Conservation (phyloP, 2,113 vertebrate species). For the Solea solea region DNA sequence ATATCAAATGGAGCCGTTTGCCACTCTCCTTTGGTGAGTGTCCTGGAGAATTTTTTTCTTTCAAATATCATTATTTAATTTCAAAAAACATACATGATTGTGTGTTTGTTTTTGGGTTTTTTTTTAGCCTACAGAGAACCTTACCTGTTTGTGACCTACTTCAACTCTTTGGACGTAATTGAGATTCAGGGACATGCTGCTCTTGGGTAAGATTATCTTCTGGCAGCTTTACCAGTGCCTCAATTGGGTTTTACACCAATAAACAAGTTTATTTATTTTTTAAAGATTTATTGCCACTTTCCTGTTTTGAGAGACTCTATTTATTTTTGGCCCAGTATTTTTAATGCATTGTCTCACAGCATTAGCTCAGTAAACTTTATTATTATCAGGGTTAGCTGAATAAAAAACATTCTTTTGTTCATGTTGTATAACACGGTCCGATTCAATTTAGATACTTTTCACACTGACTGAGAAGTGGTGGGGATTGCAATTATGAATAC, state of each 20-base stretch:
- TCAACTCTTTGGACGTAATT: slow-evolving; percentile 98
- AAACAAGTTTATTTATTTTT: too few species aligned
- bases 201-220: slow-evolving; percentile 85
- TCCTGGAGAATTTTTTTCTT: neutral
- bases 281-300: too few species aligned
- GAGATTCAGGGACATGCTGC: slow-evolving; percentile 95
- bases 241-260: neutral
- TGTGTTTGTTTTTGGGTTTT: slow-evolving; percentile 19
- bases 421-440: too few species aligned
- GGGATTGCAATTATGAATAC: too few species aligned
- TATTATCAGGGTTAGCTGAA: too few species aligned
- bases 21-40: slow-evolving; percentile 94
- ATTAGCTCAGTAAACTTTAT: too few species aligned
- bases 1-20: slow-evolving; percentile 97
- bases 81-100: neutral
- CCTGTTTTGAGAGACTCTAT: too few species aligned
- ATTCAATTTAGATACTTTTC: neutral
- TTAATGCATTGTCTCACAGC: too few species aligned
- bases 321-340: too few species aligned
- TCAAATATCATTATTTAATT: neutral
- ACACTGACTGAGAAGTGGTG: too few species aligned
- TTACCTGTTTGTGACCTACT: slow-evolving; percentile 98
- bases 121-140: slow-evolving; percentile 94
- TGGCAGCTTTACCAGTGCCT: slow-evolving; percentile 5
- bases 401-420: too few species aligned